Percentiles rank a stretch among this genome's conserved stretches.
Evolutionary conservation across 2,888 invertebrate species (phyloP).

Genomic region (Drosophila mimica): DNA sequence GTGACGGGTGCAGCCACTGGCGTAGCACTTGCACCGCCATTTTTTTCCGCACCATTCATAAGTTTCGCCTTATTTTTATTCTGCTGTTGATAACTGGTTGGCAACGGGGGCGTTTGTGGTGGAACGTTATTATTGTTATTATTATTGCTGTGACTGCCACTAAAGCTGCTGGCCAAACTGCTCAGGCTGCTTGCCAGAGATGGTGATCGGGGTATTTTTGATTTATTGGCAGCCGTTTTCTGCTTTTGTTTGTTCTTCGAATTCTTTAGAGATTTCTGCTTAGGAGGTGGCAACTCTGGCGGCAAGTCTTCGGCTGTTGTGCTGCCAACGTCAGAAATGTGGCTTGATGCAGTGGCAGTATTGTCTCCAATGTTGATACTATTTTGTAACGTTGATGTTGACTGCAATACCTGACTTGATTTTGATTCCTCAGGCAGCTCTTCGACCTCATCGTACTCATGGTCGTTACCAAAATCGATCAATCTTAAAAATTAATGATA

Average conservation of each 20-base stretch:
- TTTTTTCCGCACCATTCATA: slow-evolving; percentile 77
- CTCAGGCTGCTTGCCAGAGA: slow-evolving; percentile 80
- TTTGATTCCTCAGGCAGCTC: slow-evolving; percentile 81
- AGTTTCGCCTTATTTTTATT: slow-evolving; percentile 72
- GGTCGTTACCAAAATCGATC: slow-evolving; percentile 83
- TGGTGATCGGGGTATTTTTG: slow-evolving; percentile 82
- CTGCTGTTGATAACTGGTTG: slow-evolving; percentile 75
- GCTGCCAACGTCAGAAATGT: slow-evolving; percentile 32
- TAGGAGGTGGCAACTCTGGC: slow-evolving; percentile 81
- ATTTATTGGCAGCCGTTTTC: slow-evolving; percentile 73
- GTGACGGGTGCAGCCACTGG: slow-evolving; percentile 47
- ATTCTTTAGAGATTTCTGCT: slow-evolving; percentile 81
- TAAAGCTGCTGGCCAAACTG: slow-evolving; percentile 74
- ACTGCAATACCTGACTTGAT: slow-evolving; percentile 47
- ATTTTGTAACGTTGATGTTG: slow-evolving; percentile 51
- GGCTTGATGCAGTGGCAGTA: slow-evolving; percentile 41
- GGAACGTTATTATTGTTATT: slow-evolving; percentile 68
- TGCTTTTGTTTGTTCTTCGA: slow-evolving; percentile 76
- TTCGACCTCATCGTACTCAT: slow-evolving; percentile 83
- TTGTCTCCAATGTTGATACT: slow-evolving; percentile 45
- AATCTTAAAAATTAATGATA: slow-evolving; percentile 64
- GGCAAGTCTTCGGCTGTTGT: slow-evolving; percentile 58
- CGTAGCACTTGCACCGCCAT: slow-evolving; percentile 42
- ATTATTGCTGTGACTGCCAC: slow-evolving; percentile 48
- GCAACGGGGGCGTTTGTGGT: slow-evolving; percentile 84